Evolutionary conservation across 2,888 invertebrate species (phyloP).

Genomic region (Leuctra nigra): DNA sequence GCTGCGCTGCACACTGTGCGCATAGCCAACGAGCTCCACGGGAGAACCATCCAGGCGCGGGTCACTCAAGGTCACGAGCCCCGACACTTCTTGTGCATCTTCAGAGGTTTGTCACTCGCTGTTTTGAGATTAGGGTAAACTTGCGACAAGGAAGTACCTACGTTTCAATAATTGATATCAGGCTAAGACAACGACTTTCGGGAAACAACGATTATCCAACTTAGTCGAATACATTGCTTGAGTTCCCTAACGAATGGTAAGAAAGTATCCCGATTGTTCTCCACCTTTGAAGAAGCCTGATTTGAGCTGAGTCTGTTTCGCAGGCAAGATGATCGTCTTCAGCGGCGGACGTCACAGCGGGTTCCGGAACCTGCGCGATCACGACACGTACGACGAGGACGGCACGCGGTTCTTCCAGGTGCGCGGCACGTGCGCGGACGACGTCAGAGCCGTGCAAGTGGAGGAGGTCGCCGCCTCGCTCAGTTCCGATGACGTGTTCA

Average conservation of each 20-base stretch:
- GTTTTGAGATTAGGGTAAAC: too few species aligned
- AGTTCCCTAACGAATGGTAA: too few species aligned
- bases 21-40: constrained; percentile 46
- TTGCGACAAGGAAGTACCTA: too few species aligned
- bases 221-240: not conserved
- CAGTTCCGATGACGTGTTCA: constrained; percentile 63
- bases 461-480: constrained; percentile 50
- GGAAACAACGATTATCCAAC: too few species aligned
- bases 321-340: constrained; percentile 53
- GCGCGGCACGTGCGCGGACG: constrained; percentile 44
- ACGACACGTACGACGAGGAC: constrained; percentile 52
- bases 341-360: constrained; percentile 55
- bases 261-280: too few species aligned
- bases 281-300: not conserved
- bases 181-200: too few species aligned
- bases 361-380: constrained; percentile 50
- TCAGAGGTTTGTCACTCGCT: too few species aligned
- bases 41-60: constrained; percentile 53
- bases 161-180: too few species aligned
- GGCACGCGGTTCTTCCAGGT: constrained; percentile 52
- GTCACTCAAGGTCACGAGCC: constrained; percentile 65
- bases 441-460: constrained; percentile 59
- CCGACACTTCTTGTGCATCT: constrained; percentile 63
- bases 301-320: not conserved
- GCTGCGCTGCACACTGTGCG: constrained; percentile 45